These are phyloP conservation scores for Lordiphosa andalusiaca DNA, from an alignment of 2,888 invertebrate species.

Conservation along the genomic window DNA sequence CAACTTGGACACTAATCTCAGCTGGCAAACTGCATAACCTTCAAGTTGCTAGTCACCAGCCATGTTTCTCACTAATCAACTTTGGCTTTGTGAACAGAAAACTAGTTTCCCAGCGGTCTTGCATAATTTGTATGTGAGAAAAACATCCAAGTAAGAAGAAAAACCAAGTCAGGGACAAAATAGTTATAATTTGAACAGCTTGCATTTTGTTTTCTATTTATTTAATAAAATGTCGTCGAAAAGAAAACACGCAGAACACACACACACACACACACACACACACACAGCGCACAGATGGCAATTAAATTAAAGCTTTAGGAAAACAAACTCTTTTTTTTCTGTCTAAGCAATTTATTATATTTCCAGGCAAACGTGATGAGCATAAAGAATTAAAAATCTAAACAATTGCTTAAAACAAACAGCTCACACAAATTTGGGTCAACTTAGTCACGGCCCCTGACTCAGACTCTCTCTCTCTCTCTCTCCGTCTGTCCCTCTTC, in stretches of 20 bases:
- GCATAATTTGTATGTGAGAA: conserved; percentile 45
- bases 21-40: conserved; percentile 36
- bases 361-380: no score
- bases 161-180: conserved; percentile 39
- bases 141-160: conserved; percentile 11
- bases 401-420: not conserved
- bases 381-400: no score
- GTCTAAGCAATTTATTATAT: no score
- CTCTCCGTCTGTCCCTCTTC: conserved; percentile 5
- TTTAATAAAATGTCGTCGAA: not conserved
- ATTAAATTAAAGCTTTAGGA: no score
- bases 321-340: no score
- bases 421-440: not conserved
- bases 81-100: conserved; percentile 34
- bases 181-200: no score
- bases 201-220: conserved; percentile 1
- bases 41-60: conserved; percentile 25
- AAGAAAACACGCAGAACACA: not conserved
- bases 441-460: conserved; percentile 19
- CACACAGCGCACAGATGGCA: no score
- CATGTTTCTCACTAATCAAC: conserved; percentile 53
- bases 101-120: conserved; percentile 25
- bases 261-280: no score
- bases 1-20: conserved; percentile 16
- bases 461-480: conserved; percentile 11